Conservation (phyloP, 2,797 vertebrate species). For the Pipistrellus pipistrellus region DNA sequence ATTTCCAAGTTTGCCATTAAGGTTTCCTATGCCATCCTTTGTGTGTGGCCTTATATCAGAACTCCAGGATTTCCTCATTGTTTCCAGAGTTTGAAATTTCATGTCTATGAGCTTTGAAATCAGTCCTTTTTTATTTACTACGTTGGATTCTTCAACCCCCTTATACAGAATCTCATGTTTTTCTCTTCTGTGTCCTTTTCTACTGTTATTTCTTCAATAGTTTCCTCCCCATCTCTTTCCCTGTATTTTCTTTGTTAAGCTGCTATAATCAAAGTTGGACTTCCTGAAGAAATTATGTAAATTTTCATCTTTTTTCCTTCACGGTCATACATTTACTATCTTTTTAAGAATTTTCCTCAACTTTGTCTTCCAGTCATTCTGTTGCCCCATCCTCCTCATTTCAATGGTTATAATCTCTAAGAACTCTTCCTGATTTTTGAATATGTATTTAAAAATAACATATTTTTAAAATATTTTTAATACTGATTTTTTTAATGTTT, state of each 20-base stretch:
- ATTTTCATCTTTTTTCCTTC: conserved; percentile 11
- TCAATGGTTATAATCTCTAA: conserved; percentile 6
- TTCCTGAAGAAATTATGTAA: conserved; percentile 14
- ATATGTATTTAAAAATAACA: background rate
- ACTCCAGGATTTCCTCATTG: background rate
- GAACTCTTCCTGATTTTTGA: background rate
- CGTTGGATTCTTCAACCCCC: background rate
- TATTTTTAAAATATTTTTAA: background rate
- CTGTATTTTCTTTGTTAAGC: conserved; percentile 23
- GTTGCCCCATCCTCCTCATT: background rate
- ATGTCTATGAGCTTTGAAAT: background rate
- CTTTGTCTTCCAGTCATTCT: background rate
- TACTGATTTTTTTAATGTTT: background rate
- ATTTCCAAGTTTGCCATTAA: background rate
- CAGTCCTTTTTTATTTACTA: background rate
- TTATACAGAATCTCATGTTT: background rate
- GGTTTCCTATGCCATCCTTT: background rate
- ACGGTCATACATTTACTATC: background rate
- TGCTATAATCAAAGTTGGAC: background rate
- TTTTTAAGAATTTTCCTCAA: conserved; percentile 26
- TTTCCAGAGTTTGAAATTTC: conserved; percentile 31
- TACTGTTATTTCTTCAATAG: background rate
- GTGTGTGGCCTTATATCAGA: background rate
- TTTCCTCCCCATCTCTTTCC: background rate
- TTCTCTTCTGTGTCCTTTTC: background rate